These are phyloP conservation scores for Agriopis marginaria DNA, from an alignment of 2,888 invertebrate genomes.

Conservation along the genomic window DNA sequence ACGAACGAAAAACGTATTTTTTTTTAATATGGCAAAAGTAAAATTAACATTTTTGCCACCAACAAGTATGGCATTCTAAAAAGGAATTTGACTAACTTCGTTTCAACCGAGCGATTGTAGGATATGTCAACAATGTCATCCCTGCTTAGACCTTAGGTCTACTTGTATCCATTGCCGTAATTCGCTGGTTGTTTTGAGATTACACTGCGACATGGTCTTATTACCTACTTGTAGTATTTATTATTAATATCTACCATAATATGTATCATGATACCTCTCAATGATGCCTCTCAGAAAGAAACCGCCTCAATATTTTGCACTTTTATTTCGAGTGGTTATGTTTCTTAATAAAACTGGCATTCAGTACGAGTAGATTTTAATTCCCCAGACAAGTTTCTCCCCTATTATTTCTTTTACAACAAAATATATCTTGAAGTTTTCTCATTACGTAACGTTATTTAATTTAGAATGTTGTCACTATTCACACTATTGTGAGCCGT, in stretches of 20 bases:
- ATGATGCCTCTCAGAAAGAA: too few species aligned
- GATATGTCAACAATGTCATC: constrained; percentile 46
- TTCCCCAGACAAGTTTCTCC: too few species aligned
- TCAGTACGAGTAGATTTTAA: too few species aligned
- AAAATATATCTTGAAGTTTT: background rate
- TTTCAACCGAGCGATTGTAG: background rate
- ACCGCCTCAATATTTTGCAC: too few species aligned
- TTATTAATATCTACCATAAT: background rate
- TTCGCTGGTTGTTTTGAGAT: constrained; percentile 58
- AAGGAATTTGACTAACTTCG: too few species aligned
- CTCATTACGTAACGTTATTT: background rate
- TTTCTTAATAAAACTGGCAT: too few species aligned
- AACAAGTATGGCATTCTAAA: too few species aligned
- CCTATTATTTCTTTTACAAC: background rate
- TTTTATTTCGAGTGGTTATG: too few species aligned
- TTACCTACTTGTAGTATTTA: background rate
- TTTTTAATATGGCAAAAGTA: too few species aligned
- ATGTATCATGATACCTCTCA: too few species aligned
- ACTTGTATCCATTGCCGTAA: constrained; percentile 70
- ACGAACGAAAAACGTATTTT: too few species aligned
- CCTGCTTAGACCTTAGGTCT: constrained; percentile 76
- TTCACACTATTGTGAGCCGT: constrained; percentile 12
- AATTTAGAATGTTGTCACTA: constrained; percentile 4
- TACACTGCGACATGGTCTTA: constrained; percentile 35
- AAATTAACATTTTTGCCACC: too few species aligned